Evolutionary conservation across 2,113 vertebrate genomes (phyloP).

Genomic region (Corydoras maculifer): DNA sequence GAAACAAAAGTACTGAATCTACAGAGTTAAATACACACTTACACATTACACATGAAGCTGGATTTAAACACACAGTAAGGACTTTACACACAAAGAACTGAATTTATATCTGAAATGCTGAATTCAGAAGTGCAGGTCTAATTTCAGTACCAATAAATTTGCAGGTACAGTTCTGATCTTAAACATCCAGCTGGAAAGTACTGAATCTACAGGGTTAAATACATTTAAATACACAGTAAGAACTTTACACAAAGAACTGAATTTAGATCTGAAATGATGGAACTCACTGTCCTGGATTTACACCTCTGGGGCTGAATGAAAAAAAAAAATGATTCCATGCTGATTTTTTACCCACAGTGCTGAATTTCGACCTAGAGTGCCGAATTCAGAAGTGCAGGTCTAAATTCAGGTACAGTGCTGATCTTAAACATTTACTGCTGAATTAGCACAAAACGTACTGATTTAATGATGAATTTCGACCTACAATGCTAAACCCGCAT

Average conservation of each 20-base stretch:
- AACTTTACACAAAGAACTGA: not conserved
- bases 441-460: not conserved
- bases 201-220: too few species aligned
- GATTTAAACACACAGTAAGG: not conserved
- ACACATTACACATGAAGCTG: not conserved
- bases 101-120: not conserved
- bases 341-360: not conserved
- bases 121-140: not conserved
- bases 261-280: slow-evolving; percentile 16
- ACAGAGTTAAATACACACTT: not conserved
- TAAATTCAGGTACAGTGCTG: too few species aligned
- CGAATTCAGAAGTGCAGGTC: too few species aligned
- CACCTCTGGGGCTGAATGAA: not conserved
- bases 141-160: too few species aligned
- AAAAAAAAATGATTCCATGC: not conserved
- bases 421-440: not conserved
- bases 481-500: not conserved
- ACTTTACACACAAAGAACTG: not conserved
- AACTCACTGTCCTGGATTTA: too few species aligned
- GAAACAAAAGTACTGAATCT: not conserved
- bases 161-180: too few species aligned
- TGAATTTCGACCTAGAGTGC: slow-evolving; percentile 18
- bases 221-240: too few species aligned
- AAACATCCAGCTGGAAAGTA: too few species aligned
- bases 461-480: not conserved